These are phyloP conservation scores for Aramus guarauna DNA, from an alignment of 2,113 vertebrate genomes.

Conservation along the genomic window DNA sequence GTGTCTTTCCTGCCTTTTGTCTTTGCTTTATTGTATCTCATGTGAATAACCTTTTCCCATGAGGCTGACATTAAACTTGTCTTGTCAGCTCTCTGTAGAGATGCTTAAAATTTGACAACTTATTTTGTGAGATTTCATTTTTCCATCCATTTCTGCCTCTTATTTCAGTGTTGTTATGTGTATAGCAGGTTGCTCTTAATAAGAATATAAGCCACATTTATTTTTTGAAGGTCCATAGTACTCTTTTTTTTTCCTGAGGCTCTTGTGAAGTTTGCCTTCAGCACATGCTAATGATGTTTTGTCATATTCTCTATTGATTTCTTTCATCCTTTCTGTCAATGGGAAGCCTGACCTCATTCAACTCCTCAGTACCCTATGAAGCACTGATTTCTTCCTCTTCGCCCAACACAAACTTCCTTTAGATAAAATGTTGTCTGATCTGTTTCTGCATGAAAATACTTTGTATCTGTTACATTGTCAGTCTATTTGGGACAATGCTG, in stretches of 20 bases:
- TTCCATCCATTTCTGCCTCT: background rate
- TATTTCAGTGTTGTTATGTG: background rate
- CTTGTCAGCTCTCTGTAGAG: background rate
- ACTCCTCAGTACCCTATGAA: background rate
- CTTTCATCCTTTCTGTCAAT: background rate
- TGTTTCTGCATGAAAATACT: background rate
- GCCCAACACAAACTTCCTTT: background rate
- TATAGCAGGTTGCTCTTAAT: background rate
- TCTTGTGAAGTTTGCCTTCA: background rate
- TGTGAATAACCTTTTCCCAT: background rate
- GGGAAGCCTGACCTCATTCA: background rate
- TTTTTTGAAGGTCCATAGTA: background rate
- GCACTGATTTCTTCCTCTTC: background rate
- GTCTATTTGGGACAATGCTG: background rate
- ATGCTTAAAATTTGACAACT: background rate
- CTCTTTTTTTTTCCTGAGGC: background rate
- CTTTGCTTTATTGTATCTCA: background rate
- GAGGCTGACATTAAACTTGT: background rate
- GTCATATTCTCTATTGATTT: background rate
- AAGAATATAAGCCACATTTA: background rate
- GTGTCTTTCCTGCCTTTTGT: background rate
- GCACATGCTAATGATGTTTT: background rate
- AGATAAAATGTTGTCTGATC: background rate
- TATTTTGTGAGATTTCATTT: background rate
- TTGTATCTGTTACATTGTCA: background rate